Conservation (phyloP, 2,113 vertebrate species). For the Corythoichthys intestinalis region DNA sequence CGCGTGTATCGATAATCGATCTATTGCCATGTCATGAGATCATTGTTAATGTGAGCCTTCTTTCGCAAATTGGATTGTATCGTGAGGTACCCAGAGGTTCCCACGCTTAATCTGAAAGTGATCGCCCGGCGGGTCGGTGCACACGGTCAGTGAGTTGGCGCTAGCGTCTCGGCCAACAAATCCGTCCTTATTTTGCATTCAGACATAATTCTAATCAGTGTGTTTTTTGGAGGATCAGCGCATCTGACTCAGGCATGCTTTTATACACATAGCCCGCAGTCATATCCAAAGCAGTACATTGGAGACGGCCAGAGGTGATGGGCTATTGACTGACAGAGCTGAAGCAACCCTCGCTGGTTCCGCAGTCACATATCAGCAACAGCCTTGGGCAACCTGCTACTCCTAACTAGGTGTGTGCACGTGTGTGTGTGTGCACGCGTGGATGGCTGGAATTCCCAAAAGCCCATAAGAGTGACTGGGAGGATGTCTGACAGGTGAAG, state of each 20-base stretch:
- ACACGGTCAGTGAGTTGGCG: too few species aligned
- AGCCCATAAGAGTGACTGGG: slow-evolving; percentile 32
- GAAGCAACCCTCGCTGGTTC: slow-evolving; percentile 50
- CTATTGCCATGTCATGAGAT: too few species aligned
- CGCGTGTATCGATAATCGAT: too few species aligned
- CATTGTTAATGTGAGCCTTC: too few species aligned
- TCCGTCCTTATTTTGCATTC: not conserved
- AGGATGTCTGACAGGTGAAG: slow-evolving; percentile 48
- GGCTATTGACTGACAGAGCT: slow-evolving; percentile 58
- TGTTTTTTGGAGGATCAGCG: not conserved
- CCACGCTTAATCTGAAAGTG: too few species aligned
- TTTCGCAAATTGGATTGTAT: too few species aligned
- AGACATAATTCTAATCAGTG: not conserved
- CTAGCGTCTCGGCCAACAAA: not conserved
- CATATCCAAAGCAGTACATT: slow-evolving; percentile 46
- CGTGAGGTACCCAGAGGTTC: too few species aligned
- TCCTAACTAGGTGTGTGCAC: slow-evolving; percentile 6
- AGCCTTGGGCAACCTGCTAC: slow-evolving; percentile 44
- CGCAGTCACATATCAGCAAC: slow-evolving; percentile 53
- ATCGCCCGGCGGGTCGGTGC: too few species aligned
- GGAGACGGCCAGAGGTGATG: slow-evolving; percentile 38
- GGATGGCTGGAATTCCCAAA: slow-evolving; percentile 31
- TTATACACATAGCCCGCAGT: slow-evolving; percentile 40
- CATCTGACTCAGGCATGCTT: slow-evolving; percentile 10
- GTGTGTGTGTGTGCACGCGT: slow-evolving; percentile 2